These are phyloP conservation scores for Ophion costatus DNA, from an alignment of 2,888 invertebrate genomes.

Conservation along the genomic window DNA sequence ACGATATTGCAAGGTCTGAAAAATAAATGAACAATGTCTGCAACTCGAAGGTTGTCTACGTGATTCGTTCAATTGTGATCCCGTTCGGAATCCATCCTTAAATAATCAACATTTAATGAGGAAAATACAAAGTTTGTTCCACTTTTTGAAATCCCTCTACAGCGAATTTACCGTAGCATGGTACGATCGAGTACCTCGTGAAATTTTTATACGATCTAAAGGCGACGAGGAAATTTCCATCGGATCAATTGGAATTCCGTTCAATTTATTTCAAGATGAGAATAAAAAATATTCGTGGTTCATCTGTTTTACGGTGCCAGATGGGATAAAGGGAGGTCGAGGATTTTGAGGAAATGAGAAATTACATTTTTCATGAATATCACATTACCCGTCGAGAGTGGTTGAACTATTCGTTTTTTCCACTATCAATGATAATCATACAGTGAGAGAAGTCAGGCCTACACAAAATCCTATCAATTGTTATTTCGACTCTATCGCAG, in stretches of 20 bases:
- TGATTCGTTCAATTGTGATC: too few species aligned
- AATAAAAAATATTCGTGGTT: not conserved
- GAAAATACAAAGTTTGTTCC: not conserved
- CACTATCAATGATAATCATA: not conserved
- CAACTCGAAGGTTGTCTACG: too few species aligned
- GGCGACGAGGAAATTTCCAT: not conserved
- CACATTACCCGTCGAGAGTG: not conserved
- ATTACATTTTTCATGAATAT: conserved; percentile 19
- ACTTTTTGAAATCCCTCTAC: not conserved
- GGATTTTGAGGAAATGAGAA: conserved; percentile 8
- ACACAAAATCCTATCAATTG: conserved; percentile 3
- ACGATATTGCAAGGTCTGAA: not conserved
- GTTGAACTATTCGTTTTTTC: not conserved
- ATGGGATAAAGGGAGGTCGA: not conserved
- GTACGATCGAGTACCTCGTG: not conserved
- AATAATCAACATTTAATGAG: not conserved
- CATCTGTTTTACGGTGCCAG: not conserved
- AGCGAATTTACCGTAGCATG: not conserved
- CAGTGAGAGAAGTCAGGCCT: not conserved
- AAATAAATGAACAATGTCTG: too few species aligned
- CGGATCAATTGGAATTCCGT: conserved; percentile 24
- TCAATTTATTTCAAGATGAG: conserved; percentile 1
- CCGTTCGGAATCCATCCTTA: too few species aligned
- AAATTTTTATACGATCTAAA: not conserved
- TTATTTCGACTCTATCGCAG: conserved; percentile 22